These are phyloP conservation scores for Hiodon alosoides DNA, from an alignment of 2,113 vertebrate species.

Conservation along the genomic window DNA sequence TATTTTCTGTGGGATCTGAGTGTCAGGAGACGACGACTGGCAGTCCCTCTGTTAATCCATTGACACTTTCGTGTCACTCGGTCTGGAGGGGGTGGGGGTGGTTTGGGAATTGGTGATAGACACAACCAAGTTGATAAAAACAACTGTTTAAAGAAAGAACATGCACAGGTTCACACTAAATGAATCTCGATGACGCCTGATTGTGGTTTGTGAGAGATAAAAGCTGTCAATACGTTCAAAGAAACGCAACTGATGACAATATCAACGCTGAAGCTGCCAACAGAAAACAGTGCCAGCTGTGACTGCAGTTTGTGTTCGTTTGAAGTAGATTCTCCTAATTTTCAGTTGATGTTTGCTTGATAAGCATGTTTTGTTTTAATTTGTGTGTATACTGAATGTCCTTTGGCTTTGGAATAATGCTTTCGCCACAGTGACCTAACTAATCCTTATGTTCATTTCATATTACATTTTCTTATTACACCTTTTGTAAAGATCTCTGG, in stretches of 20 bases:
- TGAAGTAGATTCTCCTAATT: not conserved
- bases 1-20: conserved; percentile 52
- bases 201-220: conserved; percentile 8
- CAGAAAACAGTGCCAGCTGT: conserved; percentile 35
- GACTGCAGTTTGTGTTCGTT: not conserved
- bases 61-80: conserved; percentile 35
- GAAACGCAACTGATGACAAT: not conserved
- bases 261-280: conserved; percentile 52
- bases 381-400: no score
- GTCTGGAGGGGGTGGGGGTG: conserved; percentile 5
- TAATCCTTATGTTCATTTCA: no score
- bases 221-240: not conserved
- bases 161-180: not conserved
- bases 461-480: no score
- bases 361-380: no score
- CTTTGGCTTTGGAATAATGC: no score
- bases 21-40: conserved; percentile 41
- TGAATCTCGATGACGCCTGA: not conserved
- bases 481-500: not conserved
- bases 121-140: not conserved
- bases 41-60: conserved; percentile 48
- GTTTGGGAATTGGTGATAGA: not conserved
- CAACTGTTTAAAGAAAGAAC: not conserved
- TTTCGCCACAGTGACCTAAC: no score
- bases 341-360: no score